Base-by-base conservation (phyloP, 2,113 vertebrate species). In the Dermatemys mawii region DNA sequence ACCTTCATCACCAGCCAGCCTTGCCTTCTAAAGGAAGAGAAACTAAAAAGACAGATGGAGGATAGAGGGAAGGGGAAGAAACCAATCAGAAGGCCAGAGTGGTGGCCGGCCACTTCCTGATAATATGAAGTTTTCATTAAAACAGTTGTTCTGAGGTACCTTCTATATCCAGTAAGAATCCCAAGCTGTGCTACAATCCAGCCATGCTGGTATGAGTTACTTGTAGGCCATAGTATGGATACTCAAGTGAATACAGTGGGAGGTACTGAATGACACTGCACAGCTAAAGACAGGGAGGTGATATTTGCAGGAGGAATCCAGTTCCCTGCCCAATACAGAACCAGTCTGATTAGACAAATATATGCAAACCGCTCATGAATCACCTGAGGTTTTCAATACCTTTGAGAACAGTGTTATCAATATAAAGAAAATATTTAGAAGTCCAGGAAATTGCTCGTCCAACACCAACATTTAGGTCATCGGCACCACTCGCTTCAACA, bases 401-500 rank as follows among this genome's bases (percentile, higher is more conserved):
- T 76, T 76, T 44, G 73, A 41, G 26, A 26, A 76, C 12, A 7
- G 22, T 29, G 63, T 21, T 70, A 10, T 38, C 35, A 38, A 70
- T 46, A 26, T 32, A 73, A 50, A 44, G 63, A 44, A 53, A 53
- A 12, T 27, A 53, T 10, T 19, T 17, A 67, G 21, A 50, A 70
- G 48, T 51, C 27, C 35, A 73, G n/a, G 38, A 73, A 53, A 73
- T 53, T 2, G 11, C 46, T 11, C 8, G 9, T 41, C 78, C 2
- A 16, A 22, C 1, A 9, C 8, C 75, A 35, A 76, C 0, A 22
- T 3, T 14, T 63, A 50, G 73, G 35, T 5, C n/a, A 2, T 4
- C n/a, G 44, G 32, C 29, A 79, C 48, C 29, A 50, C 16, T 49
- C 32, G 60, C 76, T 54, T 26, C 84, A 6, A 24, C 2, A 44